Evolutionary conservation across 2,797 vertebrate species (phyloP).

Genomic region (Tapera naevia): DNA sequence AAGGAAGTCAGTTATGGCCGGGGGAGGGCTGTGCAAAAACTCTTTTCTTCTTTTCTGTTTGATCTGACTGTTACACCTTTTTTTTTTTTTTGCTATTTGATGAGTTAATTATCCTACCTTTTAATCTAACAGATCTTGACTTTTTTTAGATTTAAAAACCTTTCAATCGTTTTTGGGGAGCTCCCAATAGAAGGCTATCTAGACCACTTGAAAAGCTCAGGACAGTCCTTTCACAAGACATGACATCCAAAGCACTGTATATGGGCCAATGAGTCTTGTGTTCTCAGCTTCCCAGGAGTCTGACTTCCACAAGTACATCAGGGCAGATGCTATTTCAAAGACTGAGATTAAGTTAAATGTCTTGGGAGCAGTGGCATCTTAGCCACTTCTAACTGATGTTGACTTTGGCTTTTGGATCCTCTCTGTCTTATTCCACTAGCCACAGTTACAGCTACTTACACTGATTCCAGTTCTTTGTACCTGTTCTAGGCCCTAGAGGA

Average conservation of each 20-base stretch:
- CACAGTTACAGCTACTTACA: neutral
- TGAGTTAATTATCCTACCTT: neutral
- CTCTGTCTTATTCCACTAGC: neutral
- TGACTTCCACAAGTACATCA: neutral
- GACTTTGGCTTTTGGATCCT: neutral
- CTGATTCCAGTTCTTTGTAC: neutral
- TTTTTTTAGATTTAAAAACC: neutral
- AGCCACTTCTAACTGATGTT: neutral
- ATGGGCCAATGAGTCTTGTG: neutral
- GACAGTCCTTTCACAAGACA: neutral
- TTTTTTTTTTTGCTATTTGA: neutral
- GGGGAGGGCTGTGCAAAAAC: neutral
- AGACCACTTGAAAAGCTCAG: neutral
- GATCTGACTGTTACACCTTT: neutral
- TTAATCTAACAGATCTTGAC: neutral
- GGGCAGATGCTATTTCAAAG: neutral
- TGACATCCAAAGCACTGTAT: neutral
- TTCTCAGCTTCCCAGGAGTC: neutral
- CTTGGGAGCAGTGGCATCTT: neutral
- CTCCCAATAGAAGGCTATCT: neutral
- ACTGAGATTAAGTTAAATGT: rapidly evolving
- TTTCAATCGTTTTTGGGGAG: neutral
- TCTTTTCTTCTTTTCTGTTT: neutral
- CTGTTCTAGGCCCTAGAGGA: neutral
- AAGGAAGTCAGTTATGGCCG: neutral